Evolutionary conservation across 2,797 vertebrate species (phyloP), one percentile per base, ranked within the genome.

Genomic region (Todus mexicanus): DNA sequence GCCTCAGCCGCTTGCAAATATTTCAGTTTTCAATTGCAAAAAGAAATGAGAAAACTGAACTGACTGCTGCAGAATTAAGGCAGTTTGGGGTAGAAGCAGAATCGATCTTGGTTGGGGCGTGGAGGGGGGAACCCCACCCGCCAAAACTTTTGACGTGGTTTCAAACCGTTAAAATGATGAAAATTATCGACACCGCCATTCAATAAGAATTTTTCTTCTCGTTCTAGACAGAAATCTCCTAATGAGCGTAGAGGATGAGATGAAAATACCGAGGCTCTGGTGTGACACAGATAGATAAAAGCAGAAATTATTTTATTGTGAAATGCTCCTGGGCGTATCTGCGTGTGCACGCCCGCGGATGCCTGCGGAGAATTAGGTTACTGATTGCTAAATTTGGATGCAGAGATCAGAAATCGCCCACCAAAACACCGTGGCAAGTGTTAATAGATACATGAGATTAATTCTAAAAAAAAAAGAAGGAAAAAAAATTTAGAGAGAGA

Each of bases 381-480:
- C 43, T 45, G 37, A 83, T 35, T 86, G 21, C 83, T 94, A 73
- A 91, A 96, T 96, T 63, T 71, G 63, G 79, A 75, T 91, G 84
- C 37, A 60, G 43, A 86, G 66, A 83, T 84, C 65, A 92, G 64
- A 89, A 95, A 88, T 76, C 77, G 75, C 92, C 69, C 38, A 72
- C 76, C 70, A 20, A 73, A 84, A 94, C 80, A 35, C 61, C 90
- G 29, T 27, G 79, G 25, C 31, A 63, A 90, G 31, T 56, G 70
- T 76, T 59, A 84, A 33, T 54, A 84, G 86, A 19, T 61, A 38
- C 11, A 73, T 38, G 78, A 45, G 86, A 79, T 88, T 84, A 23
- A 82, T 78, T 65, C 18, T 29, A 31, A 19, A 19, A 51, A 17
- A 51, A 17, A 53, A 53, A 19, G 9, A 7, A 25, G 47, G 47